Evolutionary conservation across 2,113 vertebrate species (phyloP).

Genomic region (Panurus biarmicus): DNA sequence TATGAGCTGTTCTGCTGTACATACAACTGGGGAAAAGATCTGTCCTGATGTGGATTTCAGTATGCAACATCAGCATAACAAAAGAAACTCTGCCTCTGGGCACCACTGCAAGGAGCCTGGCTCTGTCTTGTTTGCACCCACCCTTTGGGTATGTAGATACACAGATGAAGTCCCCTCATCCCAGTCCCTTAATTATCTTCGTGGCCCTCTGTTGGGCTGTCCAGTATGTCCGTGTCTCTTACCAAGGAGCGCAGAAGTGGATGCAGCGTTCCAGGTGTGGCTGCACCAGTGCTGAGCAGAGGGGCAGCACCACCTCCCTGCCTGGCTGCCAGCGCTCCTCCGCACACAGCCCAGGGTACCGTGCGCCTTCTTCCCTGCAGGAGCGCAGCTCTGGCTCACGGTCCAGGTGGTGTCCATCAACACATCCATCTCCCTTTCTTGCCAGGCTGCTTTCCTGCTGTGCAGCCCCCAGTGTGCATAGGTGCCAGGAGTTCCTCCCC

Average conservation of each 20-base stretch:
- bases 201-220: background rate
- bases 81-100: background rate
- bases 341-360: background rate
- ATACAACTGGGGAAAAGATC: background rate
- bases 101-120: background rate
- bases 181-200: background rate
- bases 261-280: background rate
- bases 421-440: background rate
- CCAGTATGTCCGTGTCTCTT: background rate
- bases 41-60: background rate
- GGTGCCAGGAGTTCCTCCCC: background rate
- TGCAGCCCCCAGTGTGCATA: background rate
- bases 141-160: background rate
- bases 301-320: background rate
- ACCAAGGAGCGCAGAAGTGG: accelerated
- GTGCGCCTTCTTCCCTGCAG: background rate
- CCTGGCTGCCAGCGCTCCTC: background rate
- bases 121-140: background rate
- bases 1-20: background rate
- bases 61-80: background rate
- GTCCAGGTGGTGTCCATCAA: background rate
- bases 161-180: background rate
- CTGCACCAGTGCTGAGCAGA: background rate
- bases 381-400: background rate
- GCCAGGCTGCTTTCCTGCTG: background rate